Conservation (phyloP, 2,888 invertebrate genomes). For the Choreutis nemorana region DNA sequence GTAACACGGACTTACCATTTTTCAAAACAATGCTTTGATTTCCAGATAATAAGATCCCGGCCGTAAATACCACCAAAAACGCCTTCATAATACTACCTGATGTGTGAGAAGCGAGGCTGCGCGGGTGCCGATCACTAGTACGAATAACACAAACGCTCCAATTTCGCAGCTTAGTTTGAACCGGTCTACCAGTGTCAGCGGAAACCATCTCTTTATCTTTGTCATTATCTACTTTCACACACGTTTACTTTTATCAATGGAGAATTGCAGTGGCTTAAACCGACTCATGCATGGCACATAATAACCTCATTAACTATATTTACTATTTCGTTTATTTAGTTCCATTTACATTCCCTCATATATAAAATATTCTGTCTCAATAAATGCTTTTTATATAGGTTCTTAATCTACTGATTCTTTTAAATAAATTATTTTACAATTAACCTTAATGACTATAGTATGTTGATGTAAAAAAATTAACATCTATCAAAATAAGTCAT, state of each 20-base stretch:
- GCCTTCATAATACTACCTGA: constrained; percentile 15
- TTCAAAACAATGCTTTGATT: constrained; percentile 1
- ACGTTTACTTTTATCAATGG: no score
- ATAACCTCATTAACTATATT: no score
- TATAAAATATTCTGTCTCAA: no score
- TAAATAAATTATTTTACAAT: no score
- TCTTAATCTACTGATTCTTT: no score
- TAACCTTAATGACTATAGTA: no score
- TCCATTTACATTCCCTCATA: no score
- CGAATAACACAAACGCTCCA: constrained; percentile 39
- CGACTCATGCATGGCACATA: no score
- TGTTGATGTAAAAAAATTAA: constrained; percentile 15
- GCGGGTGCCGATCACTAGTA: constrained; percentile 31
- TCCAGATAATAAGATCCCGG: constrained; percentile 8
- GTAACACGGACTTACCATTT: constrained; percentile 10
- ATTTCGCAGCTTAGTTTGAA: constrained; percentile 35
- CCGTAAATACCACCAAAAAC: constrained; percentile 12
- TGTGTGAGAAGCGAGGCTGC: constrained; percentile 23
- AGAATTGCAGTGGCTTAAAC: no score
- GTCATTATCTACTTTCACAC: constrained; percentile 39
- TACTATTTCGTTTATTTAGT: no score
- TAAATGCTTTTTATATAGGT: no score
- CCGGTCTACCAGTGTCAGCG: constrained; percentile 41
- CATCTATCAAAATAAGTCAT: constrained; percentile 39
- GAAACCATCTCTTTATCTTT: constrained; percentile 20